Conservation (phyloP, 2,113 vertebrate species). For the Trematocara macrostoma region DNA sequence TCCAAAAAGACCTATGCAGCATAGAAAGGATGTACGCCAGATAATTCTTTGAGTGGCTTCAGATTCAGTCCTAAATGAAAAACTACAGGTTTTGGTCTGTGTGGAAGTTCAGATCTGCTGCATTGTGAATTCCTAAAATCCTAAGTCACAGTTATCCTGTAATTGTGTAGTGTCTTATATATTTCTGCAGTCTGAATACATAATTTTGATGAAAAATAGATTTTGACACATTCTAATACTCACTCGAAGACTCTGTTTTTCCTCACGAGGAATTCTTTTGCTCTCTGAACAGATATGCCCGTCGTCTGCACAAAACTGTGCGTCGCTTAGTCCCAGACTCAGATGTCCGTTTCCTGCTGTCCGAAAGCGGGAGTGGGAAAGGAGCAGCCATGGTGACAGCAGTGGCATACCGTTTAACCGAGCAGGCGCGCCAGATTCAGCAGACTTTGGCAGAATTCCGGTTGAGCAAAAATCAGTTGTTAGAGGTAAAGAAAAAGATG, state of each 20-base stretch:
- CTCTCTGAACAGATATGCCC: slow-evolving; percentile 77
- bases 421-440: slow-evolving; percentile 88
- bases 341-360: slow-evolving; percentile 93
- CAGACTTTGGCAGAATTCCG: slow-evolving; percentile 86
- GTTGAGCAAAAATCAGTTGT: slow-evolving; percentile 83
- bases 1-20: background rate
- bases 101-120: background rate
- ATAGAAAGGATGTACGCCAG: accelerated
- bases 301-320: slow-evolving; percentile 92
- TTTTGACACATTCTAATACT: background rate
- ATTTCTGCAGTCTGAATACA: background rate
- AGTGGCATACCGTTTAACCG: slow-evolving; percentile 84
- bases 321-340: slow-evolving; percentile 90
- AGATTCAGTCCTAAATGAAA: background rate
- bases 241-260: background rate
- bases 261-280: background rate
- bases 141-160: background rate
- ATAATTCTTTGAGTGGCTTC: background rate
- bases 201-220: background rate
- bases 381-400: slow-evolving; percentile 96
- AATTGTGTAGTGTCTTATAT: background rate
- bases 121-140: background rate
- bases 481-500: slow-evolving; percentile 94
- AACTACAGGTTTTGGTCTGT: background rate
- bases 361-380: slow-evolving; percentile 92